Evolutionary conservation across 2,888 invertebrate genomes (phyloP), one percentile per base, ranked within the genome.

Genomic region (Rotaria socialis): DNA sequence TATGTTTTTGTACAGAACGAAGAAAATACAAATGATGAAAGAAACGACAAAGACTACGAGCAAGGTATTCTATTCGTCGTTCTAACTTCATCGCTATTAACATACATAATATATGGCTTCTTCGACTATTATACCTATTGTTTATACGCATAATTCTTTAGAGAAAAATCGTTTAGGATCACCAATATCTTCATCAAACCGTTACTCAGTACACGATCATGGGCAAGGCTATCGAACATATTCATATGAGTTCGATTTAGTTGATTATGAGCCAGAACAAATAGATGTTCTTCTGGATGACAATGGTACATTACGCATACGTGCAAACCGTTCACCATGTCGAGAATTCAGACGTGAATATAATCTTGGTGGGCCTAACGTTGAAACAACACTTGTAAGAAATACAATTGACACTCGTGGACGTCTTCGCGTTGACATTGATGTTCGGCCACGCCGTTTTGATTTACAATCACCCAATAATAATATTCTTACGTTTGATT

Each of bases 101-200:
- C 7, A 67, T 35, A 67, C 35, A 80, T 6, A n/a, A 11, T 11
- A 24, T 47, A 80, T 80, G 80, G 43, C 80, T 43, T 47, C 47
- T 47, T n/a, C 80, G n/a, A 80, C 80, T 24, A 80, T 80, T n/a
- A 80, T 80, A 24, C 80, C 80, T 47, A 47, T 80, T 80, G n/a
- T 47, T 47, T 80, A 47, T 47, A 41, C 67, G 35, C 67, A 67
- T 35, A 16, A 35, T 67, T 19, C 67, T 4, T 47, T 24, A 24
- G n/a, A 80, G 0, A 80, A 80, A 80, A 47, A 8, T n/a, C 80
- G n/a, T 80, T n/a, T 47, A 47, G 22, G n/a, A 24, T 47, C 43
- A 5, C 47, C 22, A 47, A 10, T 6, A 43, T 43, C 41, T 10
- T 3, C 75, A 8, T 47, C 43, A n/a, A 24, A 80, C 47, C 16